Evolutionary conservation across 2,888 invertebrate species (phyloP), one percentile per base, ranked within the genome.

Genomic region (Leptura quadrifasciata): DNA sequence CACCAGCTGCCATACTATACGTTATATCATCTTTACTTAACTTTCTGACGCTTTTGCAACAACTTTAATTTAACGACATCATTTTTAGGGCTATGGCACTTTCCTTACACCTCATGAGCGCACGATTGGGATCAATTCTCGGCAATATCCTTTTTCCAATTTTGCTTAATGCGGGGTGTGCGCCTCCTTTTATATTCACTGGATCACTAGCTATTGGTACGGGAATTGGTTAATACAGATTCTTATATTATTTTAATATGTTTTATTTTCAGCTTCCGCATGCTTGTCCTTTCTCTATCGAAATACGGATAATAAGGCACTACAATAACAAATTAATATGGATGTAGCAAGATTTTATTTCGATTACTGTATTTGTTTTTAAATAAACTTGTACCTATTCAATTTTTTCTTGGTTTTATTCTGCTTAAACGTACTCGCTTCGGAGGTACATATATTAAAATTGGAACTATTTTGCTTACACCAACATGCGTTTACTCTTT

Each of bases 241-340:
- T 12, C 9, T 60, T 21, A 52, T 27, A 21, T 8, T 60, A 0
- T 24, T 20, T 21, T 21, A 21, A 39, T 47, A 39, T 47, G 15
- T 57, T 68, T n/a, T 57, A 15, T 12, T 68, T 69, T 69, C n/a
- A 69, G 69, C 27, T 39, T 69, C 39, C 24, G 24, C 58, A 35
- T 18, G 31, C 9, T 47, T 71, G 12, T 39, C 71, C 4, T 1
- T 71, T 15, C 17, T 71, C 3, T 71, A 71, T 52, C 61, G 61
- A 61, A 71, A 71, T 47, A 71, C 71, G n/a, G 71, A 71, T 8
- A 71, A 71, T 10, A 71, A 71, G 18, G 52, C 65, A n/a, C 65
- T 65, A 47, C 47, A 47, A 47, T 47, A 12, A n/a, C n/a, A n/a
- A n/a, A 47, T n/a, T n/a, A 47, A 8, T 31, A 8, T 31, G 27